phyloP scores from a whole-genome alignment of 2,888 invertebrate genomes.

The Sceliomorpha sp. region DNA sequence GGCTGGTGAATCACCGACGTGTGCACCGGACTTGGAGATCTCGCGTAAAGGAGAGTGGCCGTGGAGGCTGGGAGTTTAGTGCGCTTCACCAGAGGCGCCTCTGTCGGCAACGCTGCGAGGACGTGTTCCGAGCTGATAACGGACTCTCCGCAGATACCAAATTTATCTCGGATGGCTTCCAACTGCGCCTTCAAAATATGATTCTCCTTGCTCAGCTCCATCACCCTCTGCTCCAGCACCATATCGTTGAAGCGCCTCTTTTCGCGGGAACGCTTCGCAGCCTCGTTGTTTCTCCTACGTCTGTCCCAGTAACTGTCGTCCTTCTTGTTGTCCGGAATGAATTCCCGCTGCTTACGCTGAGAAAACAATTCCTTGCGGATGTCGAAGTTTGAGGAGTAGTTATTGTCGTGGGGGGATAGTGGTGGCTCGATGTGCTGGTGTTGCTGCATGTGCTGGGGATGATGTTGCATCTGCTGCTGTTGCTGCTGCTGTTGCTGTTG shows the following conservation, averaged over 20 bases:
- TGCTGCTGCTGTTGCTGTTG: slow-evolving; percentile 63
- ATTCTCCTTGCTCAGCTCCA: slow-evolving; percentile 97
- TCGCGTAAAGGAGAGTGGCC: slow-evolving; percentile 82
- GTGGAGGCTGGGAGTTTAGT: slow-evolving; percentile 81
- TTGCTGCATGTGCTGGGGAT: slow-evolving; percentile 58
- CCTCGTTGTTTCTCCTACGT: slow-evolving; percentile 96
- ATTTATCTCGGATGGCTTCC: slow-evolving; percentile 95
- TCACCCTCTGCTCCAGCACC: slow-evolving; percentile 96
- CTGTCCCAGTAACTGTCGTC: slow-evolving; percentile 99
- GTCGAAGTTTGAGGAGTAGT: slow-evolving; percentile 75
- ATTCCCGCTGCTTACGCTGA: slow-evolving; percentile 96
- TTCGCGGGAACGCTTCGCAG: slow-evolving; percentile 97
- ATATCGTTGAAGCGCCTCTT: slow-evolving; percentile 97
- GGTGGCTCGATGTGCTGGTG: slow-evolving; percentile 65
- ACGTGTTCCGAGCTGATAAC: slow-evolving; percentile 94
- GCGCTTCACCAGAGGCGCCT: slow-evolving; percentile 92
- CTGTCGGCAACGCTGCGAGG: slow-evolving; percentile 91
- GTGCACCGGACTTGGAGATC: slow-evolving; percentile 82
- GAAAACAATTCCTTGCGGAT: slow-evolving; percentile 91
- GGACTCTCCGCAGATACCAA: slow-evolving; percentile 92
- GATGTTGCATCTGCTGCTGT: slow-evolving; percentile 60
- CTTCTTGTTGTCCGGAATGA: slow-evolving; percentile 97
- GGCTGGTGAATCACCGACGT: slow-evolving; percentile 85
- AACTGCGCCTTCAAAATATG: slow-evolving; percentile 95
- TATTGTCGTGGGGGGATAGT: slow-evolving; percentile 73